A percentile compares a stretch with the other conserved stretches of the same genome.
These are phyloP conservation scores for Dendrolimus kikuchii DNA, from an alignment of 1,140 invertebrate genomes.

Conservation along the genomic window DNA sequence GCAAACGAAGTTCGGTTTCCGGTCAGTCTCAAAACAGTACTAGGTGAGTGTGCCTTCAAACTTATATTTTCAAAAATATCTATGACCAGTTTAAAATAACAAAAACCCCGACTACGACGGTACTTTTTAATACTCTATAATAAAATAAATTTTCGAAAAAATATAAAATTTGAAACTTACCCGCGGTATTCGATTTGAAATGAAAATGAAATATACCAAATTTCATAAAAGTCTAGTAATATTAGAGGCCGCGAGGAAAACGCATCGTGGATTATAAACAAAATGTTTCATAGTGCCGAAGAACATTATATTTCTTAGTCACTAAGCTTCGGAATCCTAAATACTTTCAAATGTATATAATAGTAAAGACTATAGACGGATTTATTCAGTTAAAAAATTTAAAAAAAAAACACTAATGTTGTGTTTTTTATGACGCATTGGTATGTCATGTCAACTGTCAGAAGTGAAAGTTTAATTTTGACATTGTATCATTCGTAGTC, in stretches of 20 bases:
- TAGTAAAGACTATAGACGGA: too few relatives aligned
- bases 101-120: conserved; percentile 1
- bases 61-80: too few relatives aligned
- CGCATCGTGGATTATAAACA: neutral
- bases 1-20: conserved; percentile 61
- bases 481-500: conserved; percentile 1
- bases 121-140: conserved; percentile 8
- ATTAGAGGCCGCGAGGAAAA: neutral
- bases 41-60: conserved; percentile 40
- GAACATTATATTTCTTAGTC: too few relatives aligned
- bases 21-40: conserved; percentile 58
- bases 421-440: too few relatives aligned
- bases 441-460: too few relatives aligned
- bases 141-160: too few relatives aligned
- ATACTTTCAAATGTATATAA: too few relatives aligned
- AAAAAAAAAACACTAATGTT: too few relatives aligned
- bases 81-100: neutral
- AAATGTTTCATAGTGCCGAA: too few relatives aligned
- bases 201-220: conserved; percentile 4
- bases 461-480: neutral
- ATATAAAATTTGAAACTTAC: neutral
- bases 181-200: too few relatives aligned
- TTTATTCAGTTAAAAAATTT: too few relatives aligned
- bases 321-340: too few relatives aligned
- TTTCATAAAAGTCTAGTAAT: conserved; percentile 1